A percentile compares a stretch with the other conserved stretches of the same genome.
phyloP scores from a whole-genome alignment of 2,888 invertebrate genomes.

The Brachycybe producta region DNA sequence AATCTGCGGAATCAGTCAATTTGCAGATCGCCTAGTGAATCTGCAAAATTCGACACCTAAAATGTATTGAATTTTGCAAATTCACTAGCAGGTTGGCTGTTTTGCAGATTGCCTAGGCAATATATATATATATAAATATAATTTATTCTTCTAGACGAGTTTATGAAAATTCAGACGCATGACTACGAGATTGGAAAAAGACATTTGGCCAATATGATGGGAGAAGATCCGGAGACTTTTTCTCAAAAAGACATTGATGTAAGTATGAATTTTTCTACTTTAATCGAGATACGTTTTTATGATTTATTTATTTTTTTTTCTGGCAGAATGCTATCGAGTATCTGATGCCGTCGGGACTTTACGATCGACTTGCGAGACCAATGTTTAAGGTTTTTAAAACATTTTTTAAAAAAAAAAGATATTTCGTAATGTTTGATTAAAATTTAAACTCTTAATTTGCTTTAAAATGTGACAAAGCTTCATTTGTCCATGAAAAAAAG shows the following conservation, averaged over 20 bases:
- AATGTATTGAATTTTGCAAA: not conserved
- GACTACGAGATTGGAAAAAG: slow-evolving; percentile 85
- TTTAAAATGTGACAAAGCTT: too few species aligned
- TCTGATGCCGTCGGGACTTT: slow-evolving; percentile 89
- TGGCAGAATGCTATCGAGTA: slow-evolving; percentile 73
- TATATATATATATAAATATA: too few species aligned
- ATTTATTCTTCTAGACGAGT: too few species aligned
- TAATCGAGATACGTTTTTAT: not conserved
- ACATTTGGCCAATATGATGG: slow-evolving; percentile 98
- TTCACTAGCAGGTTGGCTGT: too few species aligned
- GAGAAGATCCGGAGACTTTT: slow-evolving; percentile 75
- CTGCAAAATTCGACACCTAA: not conserved
- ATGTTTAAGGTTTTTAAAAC: slow-evolving; percentile 67
- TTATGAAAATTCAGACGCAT: slow-evolving; percentile 60
- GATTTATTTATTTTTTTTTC: slow-evolving; percentile 20
- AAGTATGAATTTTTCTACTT: slow-evolving; percentile 28
- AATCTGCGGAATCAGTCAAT: too few species aligned
- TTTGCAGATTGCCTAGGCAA: too few species aligned
- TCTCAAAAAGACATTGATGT: slow-evolving; percentile 77
- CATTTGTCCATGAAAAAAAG: too few species aligned
- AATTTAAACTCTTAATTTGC: too few species aligned
- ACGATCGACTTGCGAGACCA: slow-evolving; percentile 70
- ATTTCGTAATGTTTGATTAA: too few species aligned
- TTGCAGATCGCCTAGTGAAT: not conserved
- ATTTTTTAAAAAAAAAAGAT: too few species aligned